These are phyloP conservation scores for Ceryle rudis DNA, from an alignment of 2,797 vertebrate species.

Conservation along the genomic window DNA sequence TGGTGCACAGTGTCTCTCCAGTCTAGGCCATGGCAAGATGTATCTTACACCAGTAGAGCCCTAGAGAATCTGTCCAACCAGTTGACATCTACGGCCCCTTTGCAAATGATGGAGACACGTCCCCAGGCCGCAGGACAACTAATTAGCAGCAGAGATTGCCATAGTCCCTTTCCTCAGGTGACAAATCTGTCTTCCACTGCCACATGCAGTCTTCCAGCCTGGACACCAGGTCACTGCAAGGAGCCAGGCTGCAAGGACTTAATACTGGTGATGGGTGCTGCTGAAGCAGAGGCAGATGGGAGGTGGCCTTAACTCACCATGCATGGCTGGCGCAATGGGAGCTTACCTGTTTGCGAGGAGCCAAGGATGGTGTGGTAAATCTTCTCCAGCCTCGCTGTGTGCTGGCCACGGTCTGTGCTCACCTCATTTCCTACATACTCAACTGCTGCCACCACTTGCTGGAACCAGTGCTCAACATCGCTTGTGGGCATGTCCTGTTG, in stretches of 20 bases:
- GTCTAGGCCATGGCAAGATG: not conserved
- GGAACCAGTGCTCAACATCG: constrained; percentile 85
- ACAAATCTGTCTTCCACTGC: not conserved
- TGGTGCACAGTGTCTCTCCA: not conserved
- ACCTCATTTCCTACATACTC: constrained; percentile 78
- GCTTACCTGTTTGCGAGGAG: constrained; percentile 19
- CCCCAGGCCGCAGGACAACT: not conserved
- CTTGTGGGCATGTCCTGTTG: constrained; percentile 81
- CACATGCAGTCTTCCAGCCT: not conserved
- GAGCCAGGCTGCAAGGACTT: not conserved
- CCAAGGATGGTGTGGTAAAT: constrained; percentile 82
- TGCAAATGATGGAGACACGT: rapidly evolving
- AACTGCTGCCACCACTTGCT: constrained; percentile 83
- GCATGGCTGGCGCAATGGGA: rapidly evolving
- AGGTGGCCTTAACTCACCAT: rapidly evolving
- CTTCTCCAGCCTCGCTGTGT: constrained; percentile 77
- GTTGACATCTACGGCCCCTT: not conserved
- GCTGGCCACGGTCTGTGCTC: constrained; percentile 44
- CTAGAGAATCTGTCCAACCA: not conserved
- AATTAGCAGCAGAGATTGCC: not conserved
- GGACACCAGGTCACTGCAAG: not conserved
- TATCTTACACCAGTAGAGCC: not conserved
- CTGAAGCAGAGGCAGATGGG: not conserved
- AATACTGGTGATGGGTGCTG: not conserved
- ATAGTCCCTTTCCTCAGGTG: not conserved